Evolutionary conservation across 2,797 vertebrate genomes (phyloP), one percentile per base, ranked within the genome.

Genomic region (Pelodytes ibericus): DNA sequence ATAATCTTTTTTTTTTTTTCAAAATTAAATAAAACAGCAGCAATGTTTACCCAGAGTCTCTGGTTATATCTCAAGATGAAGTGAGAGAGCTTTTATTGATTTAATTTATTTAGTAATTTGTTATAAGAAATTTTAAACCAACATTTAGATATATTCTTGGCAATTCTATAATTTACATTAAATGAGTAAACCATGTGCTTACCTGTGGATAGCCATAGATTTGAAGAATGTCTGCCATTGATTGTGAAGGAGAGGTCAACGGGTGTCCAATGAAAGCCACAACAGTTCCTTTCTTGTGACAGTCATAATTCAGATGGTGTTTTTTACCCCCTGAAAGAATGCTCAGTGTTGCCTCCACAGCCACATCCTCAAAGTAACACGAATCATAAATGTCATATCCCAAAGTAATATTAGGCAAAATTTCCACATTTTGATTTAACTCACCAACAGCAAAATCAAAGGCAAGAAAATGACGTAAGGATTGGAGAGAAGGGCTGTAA

Each of bases 241-340:
- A 18, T n/a, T 7, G 22, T 44, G 63, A 26, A 26, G 24, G 3
- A 22, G 39, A 18, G 10, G 39, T 27, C 2, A 49, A 18, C 13
- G 29, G 15, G n/a, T 66, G 63, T n/a, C 63, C 63, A 49, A 66
- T 66, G 22, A 66, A 66, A 16, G 63, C 63, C 8, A 27, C 15
- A 26, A 47, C 39, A 2, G 15, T 66, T 10, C 61, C 24, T 1
- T 49, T 66, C 3, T 49, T 49, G 0, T 47, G n/a, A 29, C 63
- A 66, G 4, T 3, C 10, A 9, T 66, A 66, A 25, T 66, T 66
- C 5, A 25, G 24, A 25, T 20, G 20, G 22, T 26, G 15, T 15
- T 47, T 27, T 11, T 13, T 8, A 22, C 39, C 39, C 10, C 63
- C 63, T 0, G 63, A 66, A 26, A 66, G 63, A 27, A 47, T 47